Base-by-base conservation (phyloP, 23 tunicate species). In the Trididemnum nubilum region DNA sequence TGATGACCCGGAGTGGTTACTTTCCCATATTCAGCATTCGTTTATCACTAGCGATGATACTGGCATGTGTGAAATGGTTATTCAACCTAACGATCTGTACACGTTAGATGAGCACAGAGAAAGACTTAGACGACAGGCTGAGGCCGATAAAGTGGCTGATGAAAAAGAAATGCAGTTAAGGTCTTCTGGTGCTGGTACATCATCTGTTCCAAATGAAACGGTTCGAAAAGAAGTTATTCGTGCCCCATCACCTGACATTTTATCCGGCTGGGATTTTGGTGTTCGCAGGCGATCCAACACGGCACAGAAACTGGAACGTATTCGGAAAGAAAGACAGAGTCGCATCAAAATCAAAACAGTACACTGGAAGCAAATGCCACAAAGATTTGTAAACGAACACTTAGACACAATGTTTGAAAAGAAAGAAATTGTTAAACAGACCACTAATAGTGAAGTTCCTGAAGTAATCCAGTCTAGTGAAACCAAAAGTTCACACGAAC, bases 41-140 rank as follows among this genome's bases (percentile, higher is more conserved):
- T 92, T 92, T 76, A 92, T 92, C 35, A 92, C 97, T 0, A 87
- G 92, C 37, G 97, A 92, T 75, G 97, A 92, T 79, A 92, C 97
- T 22, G 97, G 97, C 30, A 92, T 87, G 92, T 92, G 97, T 79
- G 97, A 92, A 51, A 87, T 87, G 97, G 89, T 85, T 35, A 82
- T 92, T 32, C 97, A 87, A 35, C 83, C 77, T n/a, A 83, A 71
- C 50, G 97, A 92, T 57, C 36, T 83, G 31, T 60, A 81, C 35
- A 83, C 93, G 32, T 64, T 91, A 34, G 81, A 59, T 35, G 89
- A 91, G 61, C 97, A 91, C 67, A 38, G 85, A 38, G 39, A 82
- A 51, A 52, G 77, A 63, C 35, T 86, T 26, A 67, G 84, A 49
- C 66, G 67, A 15, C 66, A 77, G 51, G 58, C 28, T 40, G 58